phyloP scores from a whole-genome alignment of 2,113 vertebrate genomes.

The Castor canadensis region DNA sequence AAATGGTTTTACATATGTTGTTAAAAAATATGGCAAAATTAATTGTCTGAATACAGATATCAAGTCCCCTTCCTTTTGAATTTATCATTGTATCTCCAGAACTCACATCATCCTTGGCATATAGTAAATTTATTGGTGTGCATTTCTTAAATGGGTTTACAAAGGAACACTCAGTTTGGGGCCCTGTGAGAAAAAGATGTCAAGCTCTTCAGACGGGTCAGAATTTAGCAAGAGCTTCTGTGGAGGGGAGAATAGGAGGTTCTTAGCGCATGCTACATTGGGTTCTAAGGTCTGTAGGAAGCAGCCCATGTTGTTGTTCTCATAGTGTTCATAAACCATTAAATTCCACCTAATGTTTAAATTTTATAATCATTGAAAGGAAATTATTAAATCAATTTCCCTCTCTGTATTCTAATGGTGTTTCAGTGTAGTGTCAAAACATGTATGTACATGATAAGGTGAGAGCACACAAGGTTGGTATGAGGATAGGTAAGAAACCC shows the following conservation, averaged over 20 bases:
- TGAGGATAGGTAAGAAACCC: no score
- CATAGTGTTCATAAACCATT: neutral
- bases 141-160: neutral
- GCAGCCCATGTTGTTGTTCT: no score
- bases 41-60: neutral
- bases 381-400: neutral
- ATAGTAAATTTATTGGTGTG: neutral
- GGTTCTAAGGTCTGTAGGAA: neutral
- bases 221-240: no score
- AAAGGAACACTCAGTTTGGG: neutral
- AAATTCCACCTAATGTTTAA: neutral
- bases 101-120: neutral
- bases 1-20: neutral
- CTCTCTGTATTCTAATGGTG: no score
- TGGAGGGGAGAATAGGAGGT: neutral
- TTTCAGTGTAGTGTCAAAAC: no score
- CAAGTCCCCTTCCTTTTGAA: neutral
- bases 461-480: no score
- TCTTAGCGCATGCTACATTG: neutral
- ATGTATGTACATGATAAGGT: no score
- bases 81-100: neutral
- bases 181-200: neutral
- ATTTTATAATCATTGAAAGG: neutral
- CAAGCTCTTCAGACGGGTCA: neutral
- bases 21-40: neutral